A percentile compares a stretch with the other conserved stretches of the same genome.
These are phyloP conservation scores for Acanthopleura granulata DNA, from an alignment of 2,888 invertebrate genomes.

Conservation along the genomic window DNA sequence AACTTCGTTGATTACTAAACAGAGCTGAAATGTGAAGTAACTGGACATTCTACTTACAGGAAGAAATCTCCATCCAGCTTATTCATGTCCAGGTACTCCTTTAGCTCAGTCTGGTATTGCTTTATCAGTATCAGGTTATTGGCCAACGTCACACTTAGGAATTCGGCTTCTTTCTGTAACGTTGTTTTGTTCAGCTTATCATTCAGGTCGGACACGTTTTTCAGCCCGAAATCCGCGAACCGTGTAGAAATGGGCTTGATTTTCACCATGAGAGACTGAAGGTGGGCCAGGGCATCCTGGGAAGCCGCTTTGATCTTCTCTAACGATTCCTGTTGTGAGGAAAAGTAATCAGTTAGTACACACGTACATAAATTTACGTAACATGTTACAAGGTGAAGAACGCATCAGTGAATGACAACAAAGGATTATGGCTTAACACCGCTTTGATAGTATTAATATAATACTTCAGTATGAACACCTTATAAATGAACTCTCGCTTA, in stretches of 20 bases:
- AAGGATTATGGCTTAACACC: too few relatives aligned
- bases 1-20: too few relatives aligned
- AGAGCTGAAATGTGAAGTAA: too few relatives aligned
- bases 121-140: background rate
- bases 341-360: too few relatives aligned
- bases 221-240: background rate
- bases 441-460: too few relatives aligned
- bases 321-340: background rate
- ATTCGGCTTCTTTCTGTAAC: background rate
- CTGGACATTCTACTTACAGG: background rate
- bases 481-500: too few relatives aligned
- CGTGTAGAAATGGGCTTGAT: background rate
- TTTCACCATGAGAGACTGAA: background rate
- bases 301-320: background rate
- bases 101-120: background rate
- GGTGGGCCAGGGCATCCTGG: background rate
- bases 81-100: constrained; percentile 13
- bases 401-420: too few relatives aligned
- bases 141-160: background rate
- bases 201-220: background rate
- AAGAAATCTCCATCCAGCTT: constrained; percentile 8
- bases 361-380: too few relatives aligned
- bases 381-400: too few relatives aligned
- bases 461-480: too few relatives aligned
- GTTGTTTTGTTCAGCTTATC: background rate